Conservation (phyloP, 2,113 vertebrate species). For the Albula goreensis region DNA sequence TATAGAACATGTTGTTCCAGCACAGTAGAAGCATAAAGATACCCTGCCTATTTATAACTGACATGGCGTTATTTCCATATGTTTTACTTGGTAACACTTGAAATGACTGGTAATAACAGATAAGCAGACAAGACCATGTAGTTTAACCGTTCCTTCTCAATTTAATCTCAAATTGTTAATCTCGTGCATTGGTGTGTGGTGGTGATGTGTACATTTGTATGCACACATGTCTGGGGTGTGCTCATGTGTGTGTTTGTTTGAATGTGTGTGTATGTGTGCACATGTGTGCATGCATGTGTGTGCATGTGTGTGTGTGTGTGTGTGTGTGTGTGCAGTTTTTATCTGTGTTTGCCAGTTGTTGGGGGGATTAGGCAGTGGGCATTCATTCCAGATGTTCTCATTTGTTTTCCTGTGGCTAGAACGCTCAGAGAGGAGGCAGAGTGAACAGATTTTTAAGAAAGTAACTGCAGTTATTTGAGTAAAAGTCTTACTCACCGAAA, state of each 20-base stretch:
- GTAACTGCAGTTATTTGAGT: not conserved
- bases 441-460: too few relatives aligned
- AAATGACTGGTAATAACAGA: not conserved
- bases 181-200: too few relatives aligned
- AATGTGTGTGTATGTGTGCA: not conserved
- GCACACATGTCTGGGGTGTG: not conserved
- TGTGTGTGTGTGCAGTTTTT: not conserved
- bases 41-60: not conserved
- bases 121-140: not conserved
- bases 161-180: too few relatives aligned
- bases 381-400: conserved; percentile 1
- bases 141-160: not conserved
- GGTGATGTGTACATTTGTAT: not conserved
- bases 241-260: not conserved
- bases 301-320: not conserved
- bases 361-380: not conserved
- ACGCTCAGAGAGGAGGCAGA: too few relatives aligned
- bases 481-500: not conserved
- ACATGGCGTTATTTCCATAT: not conserved
- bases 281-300: not conserved
- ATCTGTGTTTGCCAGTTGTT: not conserved
- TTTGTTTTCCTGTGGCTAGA: not conserved
- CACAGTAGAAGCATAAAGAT: not conserved
- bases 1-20: not conserved
- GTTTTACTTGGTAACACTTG: not conserved